Base-by-base conservation (phyloP, 2,888 invertebrate species). In the Stomorhina lunata region DNA sequence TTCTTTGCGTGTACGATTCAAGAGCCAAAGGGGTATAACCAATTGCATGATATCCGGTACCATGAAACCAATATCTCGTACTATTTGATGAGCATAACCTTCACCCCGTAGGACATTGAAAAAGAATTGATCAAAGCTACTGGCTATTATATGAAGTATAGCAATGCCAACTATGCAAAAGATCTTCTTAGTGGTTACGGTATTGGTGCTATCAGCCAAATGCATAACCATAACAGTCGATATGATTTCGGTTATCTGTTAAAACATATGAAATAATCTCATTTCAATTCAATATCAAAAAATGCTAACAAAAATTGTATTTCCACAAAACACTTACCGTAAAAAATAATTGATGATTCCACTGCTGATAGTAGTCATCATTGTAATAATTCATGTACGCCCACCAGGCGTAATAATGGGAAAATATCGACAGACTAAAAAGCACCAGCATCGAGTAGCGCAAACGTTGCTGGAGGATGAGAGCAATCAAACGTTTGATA, bases 401-500 rank as follows among this genome's bases (percentile, higher is more conserved):
- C 95, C 94, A 95, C 93, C 94, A 94, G 1, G 94, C 93, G 86
- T 94, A 95, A 86, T 94, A 95, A 86, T 94, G 94, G 3, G 94
- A 93, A 88, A 94, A 94, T 84, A 94, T 91, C 15, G 94, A 93
- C 32, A 93, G 91, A 34, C 92, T 87, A 86, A 94, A 94, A n/a
- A 94, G 91, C 53, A 94, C 85, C 72, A 93, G 88, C 94, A 95
- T 94, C n/a, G 92, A 92, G 84, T 92, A 91, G 81, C 94, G 92
- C 29, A 94, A 89, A 71, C 92, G 92, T 59, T 92, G 90, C 69
- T 92, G 91, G 59, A 94, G 88, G 83, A 92, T 92, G 84, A 94
- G 87, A 55, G 90, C 90, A 79, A 93, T 90, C 65, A 94, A 90
- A 85, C 93, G 92, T 86, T 93, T 93, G 37, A 93, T 91, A 77